Percentiles rank a stretch among this genome's conserved stretches.
phyloP scores from a whole-genome alignment of 2,888 invertebrate species.

The Phortica magna region DNA sequence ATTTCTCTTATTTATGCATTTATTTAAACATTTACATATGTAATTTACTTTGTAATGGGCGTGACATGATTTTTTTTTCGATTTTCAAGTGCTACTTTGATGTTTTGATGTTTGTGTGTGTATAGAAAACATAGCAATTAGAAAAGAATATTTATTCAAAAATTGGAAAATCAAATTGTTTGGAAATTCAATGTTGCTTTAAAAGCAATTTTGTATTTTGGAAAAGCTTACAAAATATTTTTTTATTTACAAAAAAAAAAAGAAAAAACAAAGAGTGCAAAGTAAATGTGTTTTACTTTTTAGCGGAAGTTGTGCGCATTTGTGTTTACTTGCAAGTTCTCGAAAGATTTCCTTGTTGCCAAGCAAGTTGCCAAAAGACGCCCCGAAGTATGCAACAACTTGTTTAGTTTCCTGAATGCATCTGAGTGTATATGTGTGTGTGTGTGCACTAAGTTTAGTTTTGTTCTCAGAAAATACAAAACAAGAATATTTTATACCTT shows the following conservation, averaged over 20 bases:
- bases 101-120: background rate
- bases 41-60: constrained; percentile 52
- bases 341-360: constrained; percentile 27
- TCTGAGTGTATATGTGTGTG: background rate
- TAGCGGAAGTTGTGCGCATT: background rate
- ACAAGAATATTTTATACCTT: background rate
- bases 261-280: too few relatives aligned
- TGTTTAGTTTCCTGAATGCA: background rate
- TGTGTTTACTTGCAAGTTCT: background rate
- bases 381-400: constrained; percentile 10
- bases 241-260: background rate
- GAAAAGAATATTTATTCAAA: constrained; percentile 51
- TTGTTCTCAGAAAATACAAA: background rate
- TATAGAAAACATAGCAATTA: constrained; percentile 34
- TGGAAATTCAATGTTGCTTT: background rate
- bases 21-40: constrained; percentile 51
- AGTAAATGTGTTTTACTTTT: background rate
- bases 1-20: constrained; percentile 50
- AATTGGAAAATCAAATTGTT: background rate
- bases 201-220: background rate
- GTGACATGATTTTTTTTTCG: constrained; percentile 30
- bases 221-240: background rate
- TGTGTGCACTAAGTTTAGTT: background rate
- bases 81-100: background rate
- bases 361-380: background rate